These are phyloP conservation scores for Murina feae DNA, from an alignment of 2,113 vertebrate genomes.

Conservation along the genomic window DNA sequence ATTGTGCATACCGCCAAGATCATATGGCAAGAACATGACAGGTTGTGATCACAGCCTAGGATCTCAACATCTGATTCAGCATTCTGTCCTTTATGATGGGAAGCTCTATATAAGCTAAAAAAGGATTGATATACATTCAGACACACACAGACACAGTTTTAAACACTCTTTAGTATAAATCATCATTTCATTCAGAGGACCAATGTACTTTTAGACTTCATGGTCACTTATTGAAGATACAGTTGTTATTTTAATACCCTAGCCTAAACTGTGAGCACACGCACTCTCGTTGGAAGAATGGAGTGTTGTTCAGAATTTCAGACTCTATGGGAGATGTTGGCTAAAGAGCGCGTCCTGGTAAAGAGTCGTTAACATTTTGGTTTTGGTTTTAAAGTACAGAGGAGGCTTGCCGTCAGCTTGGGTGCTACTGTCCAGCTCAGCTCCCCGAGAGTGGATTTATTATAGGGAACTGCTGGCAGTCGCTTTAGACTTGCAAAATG, in stretches of 20 bases:
- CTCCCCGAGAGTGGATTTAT: constrained; percentile 20
- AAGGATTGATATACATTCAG: neutral
- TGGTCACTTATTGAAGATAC: neutral
- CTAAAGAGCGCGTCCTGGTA: neutral
- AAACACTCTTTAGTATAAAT: neutral
- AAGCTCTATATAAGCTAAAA: neutral
- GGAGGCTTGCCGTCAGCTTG: neutral
- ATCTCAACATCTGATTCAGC: neutral
- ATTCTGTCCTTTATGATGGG: neutral
- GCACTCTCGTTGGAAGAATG: neutral
- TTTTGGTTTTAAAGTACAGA: neutral
- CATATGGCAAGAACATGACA: neutral
- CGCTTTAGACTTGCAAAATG: constrained; percentile 29
- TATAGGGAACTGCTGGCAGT: constrained; percentile 36
- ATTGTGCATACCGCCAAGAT: neutral
- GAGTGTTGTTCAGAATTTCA: neutral
- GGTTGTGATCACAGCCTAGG: neutral
- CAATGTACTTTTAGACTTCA: neutral
- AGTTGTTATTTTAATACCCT: neutral
- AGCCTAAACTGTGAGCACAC: neutral
- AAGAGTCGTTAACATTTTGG: neutral
- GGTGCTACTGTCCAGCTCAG: neutral
- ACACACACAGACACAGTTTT: neutral
- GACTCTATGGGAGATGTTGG: neutral
- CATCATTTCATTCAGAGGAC: neutral